Evolutionary conservation across 1,140 invertebrate species (phyloP).

Genomic region (Cydia strobilella): DNA sequence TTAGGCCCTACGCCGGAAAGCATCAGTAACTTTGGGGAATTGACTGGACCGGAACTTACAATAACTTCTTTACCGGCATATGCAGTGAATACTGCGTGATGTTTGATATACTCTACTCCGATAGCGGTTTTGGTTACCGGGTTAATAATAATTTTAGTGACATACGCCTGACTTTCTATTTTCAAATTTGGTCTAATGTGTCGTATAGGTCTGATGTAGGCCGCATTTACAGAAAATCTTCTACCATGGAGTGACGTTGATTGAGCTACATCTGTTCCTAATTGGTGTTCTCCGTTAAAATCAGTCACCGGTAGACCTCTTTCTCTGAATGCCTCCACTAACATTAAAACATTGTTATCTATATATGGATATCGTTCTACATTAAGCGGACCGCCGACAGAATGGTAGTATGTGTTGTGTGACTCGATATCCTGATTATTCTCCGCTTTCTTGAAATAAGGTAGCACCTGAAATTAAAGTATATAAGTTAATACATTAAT

Average conservation of each 20-base stretch:
- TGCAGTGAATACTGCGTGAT: conserved; percentile 79
- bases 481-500: not conserved
- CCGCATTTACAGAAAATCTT: conserved; percentile 86
- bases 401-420: conserved; percentile 80
- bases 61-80: conserved; percentile 86
- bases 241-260: conserved; percentile 82
- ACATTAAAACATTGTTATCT: conserved; percentile 79
- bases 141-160: conserved; percentile 88
- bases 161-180: conserved; percentile 85
- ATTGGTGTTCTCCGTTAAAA: conserved; percentile 79
- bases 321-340: conserved; percentile 83
- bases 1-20: conserved; percentile 89
- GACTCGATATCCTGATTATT: conserved; percentile 81
- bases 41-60: conserved; percentile 85
- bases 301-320: conserved; percentile 80
- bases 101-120: conserved; percentile 84
- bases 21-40: conserved; percentile 89
- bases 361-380: conserved; percentile 83
- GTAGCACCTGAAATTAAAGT: conserved; percentile 80
- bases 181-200: conserved; percentile 85
- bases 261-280: conserved; percentile 82
- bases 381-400: conserved; percentile 81
- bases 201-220: conserved; percentile 87
- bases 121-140: conserved; percentile 83
- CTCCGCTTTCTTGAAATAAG: conserved; percentile 91